Base-by-base conservation (phyloP, 2,888 invertebrate species). In the Agrotis clavis region DNA sequence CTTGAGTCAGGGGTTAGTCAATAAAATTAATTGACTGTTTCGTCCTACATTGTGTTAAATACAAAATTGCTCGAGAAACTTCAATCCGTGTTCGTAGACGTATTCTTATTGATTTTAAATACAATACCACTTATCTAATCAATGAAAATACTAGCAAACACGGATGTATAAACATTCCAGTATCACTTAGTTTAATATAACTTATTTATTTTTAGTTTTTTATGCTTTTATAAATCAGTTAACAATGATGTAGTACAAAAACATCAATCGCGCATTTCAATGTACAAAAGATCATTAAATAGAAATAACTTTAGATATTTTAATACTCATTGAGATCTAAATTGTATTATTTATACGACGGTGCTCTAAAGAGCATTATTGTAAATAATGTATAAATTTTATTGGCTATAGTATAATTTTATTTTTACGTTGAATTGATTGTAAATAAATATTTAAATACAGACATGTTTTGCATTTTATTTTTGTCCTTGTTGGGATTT, bases 341-440 rank as follows among this genome's bases (percentile, higher is more conserved):
- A 85, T 85, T 86, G 74, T 82, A 71, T 81, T 84, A 86, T 89
- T 86, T 86, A 87, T 85, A 79, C 81, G 77, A 80, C 79, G 74
- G 82, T 82, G 74, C 85, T 82, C 83, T 79, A 82, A 87, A 81
- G 84, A 85, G 80, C 81, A 84, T 74, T 83, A 83, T 88, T 95
- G 94, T 95, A 95, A 93, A 95, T 94, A 95, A 90, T 93, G 91
- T 93, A 92, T 88, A 91, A 89, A 88, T 86, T 86, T 77, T 88
- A 90, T 89, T 85, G 83, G 88, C 86, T 77, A 88, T 90, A 87
- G 85, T 87, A 77, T 87, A 88, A 88, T 86, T 87, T 77, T 86
- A 84, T 85, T 87, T 86, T 89, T 89, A 87, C 84, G 82, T 84
- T 87, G 86, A 87, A 87, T 86, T 72, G 77, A 82, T 87, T 88